Percentiles rank a stretch among this genome's conserved stretches.
phyloP scores from a whole-genome alignment of 2,888 invertebrate genomes.

The Nysson spinosus region DNA sequence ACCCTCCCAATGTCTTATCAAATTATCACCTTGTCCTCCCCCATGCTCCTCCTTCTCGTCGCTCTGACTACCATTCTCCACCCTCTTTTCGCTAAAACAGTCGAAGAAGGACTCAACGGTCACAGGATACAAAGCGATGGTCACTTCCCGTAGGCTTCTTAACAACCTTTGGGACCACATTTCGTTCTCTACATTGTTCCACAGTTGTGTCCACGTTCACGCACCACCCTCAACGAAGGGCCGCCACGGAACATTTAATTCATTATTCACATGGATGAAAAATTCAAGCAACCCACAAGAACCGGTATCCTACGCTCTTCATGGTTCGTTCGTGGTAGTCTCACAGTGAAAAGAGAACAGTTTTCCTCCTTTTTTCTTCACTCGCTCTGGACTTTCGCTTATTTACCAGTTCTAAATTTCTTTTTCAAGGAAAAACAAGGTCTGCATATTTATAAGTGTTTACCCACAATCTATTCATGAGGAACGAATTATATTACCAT shows the following conservation, averaged over 20 bases:
- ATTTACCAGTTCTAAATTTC: no score
- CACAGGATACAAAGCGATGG: conserved; percentile 70
- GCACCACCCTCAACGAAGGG: conserved; percentile 49
- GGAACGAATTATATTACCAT: no score
- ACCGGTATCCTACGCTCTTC: conserved; percentile 46
- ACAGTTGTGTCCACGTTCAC: conserved; percentile 47
- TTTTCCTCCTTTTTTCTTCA: conserved; percentile 1
- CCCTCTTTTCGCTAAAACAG: conserved; percentile 43
- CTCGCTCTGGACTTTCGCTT: conserved; percentile 1
- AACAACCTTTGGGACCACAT: conserved; percentile 70
- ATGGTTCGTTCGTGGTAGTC: conserved; percentile 28
- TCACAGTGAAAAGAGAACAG: conserved; percentile 21
- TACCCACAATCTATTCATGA: no score
- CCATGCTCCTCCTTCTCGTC: conserved; percentile 54
- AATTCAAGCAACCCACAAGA: conserved; percentile 61
- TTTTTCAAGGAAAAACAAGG: no score
- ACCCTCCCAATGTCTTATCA: conserved; percentile 77
- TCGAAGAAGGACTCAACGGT: conserved; percentile 56
- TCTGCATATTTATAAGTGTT: no score
- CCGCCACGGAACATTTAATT: conserved; percentile 75
- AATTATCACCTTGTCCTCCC: conserved; percentile 76
- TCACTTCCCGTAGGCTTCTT: conserved; percentile 68
- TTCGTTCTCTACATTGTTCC: conserved; percentile 33
- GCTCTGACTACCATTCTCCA: conserved; percentile 45
- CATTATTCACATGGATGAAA: conserved; percentile 76